Evolutionary conservation across 2,888 invertebrate genomes (phyloP), one percentile per base, ranked within the genome.

Genomic region (Aleiodes testaceus): DNA sequence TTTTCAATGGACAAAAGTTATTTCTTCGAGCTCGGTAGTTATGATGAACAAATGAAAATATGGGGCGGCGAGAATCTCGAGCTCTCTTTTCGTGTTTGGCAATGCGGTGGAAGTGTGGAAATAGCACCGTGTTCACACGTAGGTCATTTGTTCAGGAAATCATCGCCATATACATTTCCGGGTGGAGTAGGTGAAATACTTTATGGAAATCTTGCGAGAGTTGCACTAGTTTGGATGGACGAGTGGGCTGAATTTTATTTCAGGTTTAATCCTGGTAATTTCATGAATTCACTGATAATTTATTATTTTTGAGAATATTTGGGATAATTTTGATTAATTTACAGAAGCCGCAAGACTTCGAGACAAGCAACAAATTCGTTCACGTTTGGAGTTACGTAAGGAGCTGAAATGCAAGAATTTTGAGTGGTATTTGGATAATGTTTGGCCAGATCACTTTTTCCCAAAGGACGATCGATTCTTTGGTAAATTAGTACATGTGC

Each of bases 41-140:
- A 93, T 78, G 93, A 93, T 77, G 91, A 92, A 20, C 81, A 90
- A 49, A 92, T 93, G 92, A 91, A 93, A 79, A 97, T 98, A 73
- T 99, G 99, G 99, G 99, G 99, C 3, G 99, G 97, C 0, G 99
- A 99, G 88, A 99, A 99, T 88, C 90, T 99, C 44, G 99, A 99
- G 88, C 90, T 99, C 86, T 98, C 98, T 0, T 98, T 99, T 88
- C 91, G 98, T 77, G 95, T 96, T 0, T 98, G 98, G 98, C 96
- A 97, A 84, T 98, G 98, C 81, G 97, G 97, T 0, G 97, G 97
- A 0, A 90, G 92, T 71, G 92, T 98, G 0, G 95, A 97, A 88
- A 97, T 97, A 64, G 94, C 94, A 0, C 96, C 97, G 0, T 98
- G 97, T 83, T 97, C 97, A 0, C 93, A 97, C 83, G 97, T 98